A percentile compares a stretch with the other conserved stretches of the same genome.
phyloP scores from a whole-genome alignment of 2,888 invertebrate genomes.

The Taenaris catops region DNA sequence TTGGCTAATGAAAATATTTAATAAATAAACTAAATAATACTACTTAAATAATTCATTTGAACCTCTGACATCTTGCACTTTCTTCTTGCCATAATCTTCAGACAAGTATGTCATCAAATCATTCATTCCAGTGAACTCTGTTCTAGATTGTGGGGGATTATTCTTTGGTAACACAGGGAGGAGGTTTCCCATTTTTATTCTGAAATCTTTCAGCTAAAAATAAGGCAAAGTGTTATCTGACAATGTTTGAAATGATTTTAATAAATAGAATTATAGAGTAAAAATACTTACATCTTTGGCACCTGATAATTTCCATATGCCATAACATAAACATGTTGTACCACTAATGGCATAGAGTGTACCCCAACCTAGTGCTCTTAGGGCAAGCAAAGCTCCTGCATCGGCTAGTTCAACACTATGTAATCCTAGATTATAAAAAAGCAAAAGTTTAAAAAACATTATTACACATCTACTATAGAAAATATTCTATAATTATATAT shows the following conservation, averaged over 20 bases:
- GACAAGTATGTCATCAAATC: slow-evolving; percentile 91
- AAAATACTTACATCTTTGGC: slow-evolving; percentile 85
- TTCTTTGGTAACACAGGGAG: slow-evolving; percentile 89
- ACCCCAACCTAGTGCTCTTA: slow-evolving; percentile 93
- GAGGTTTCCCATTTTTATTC: slow-evolving; percentile 86
- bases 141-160: slow-evolving; percentile 88
- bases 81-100: slow-evolving; percentile 71
- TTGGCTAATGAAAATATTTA: slow-evolving; percentile 53
- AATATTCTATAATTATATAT: no score
- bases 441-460: no score
- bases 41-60: slow-evolving; percentile 5
- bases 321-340: slow-evolving; percentile 88
- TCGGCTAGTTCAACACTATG: slow-evolving; percentile 83
- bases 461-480: no score
- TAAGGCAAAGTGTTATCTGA: slow-evolving; percentile 1
- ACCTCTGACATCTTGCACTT: slow-evolving; percentile 23
- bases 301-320: slow-evolving; percentile 93
- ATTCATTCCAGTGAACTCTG: slow-evolving; percentile 91
- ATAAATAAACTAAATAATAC: slow-evolving; percentile 11
- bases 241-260: no score
- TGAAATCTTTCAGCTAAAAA: slow-evolving; percentile 88
- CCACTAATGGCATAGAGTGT: slow-evolving; percentile 93
- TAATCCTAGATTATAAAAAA: slow-evolving; percentile 55
- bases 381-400: slow-evolving; percentile 88
- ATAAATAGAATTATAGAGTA: no score